A percentile compares a stretch with the other conserved stretches of the same genome.
phyloP scores from a whole-genome alignment of 2,797 vertebrate genomes.

The Lepus oiostolus region DNA sequence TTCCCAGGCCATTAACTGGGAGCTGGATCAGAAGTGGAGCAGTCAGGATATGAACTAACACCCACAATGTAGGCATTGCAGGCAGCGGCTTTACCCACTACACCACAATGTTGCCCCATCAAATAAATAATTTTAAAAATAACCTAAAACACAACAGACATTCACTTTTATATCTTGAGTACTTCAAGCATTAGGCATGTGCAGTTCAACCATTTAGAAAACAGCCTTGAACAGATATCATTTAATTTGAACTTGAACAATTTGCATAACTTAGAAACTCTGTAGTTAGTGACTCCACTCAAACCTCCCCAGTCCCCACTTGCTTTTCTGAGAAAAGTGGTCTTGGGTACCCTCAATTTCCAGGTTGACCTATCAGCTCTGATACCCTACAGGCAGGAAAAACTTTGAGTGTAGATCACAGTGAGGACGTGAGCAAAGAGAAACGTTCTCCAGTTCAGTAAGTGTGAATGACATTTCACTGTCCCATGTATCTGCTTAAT shows the following conservation, averaged over 20 bases:
- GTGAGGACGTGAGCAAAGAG: not conserved
- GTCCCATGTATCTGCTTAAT: not conserved
- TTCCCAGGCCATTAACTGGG: too few relatives aligned
- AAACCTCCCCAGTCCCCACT: not conserved
- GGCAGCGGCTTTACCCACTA: too few relatives aligned
- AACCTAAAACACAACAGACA: not conserved
- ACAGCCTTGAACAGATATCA: not conserved
- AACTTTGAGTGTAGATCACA: not conserved
- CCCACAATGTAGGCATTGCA: too few relatives aligned
- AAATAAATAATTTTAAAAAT: too few relatives aligned
- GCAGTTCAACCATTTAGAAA: not conserved
- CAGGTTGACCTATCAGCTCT: not conserved
- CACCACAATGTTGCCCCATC: too few relatives aligned
- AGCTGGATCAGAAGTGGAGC: too few relatives aligned
- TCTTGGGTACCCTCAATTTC: not conserved
- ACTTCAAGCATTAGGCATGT: not conserved
- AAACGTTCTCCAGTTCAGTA: not conserved
- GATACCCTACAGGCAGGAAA: not conserved
- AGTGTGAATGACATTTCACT: not conserved
- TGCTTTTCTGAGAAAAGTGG: not conserved
- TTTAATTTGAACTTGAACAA: slow-evolving; percentile 33
- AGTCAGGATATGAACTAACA: too few relatives aligned
- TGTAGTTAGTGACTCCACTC: not conserved
- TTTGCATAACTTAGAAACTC: slow-evolving; percentile 34
- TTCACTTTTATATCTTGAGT: not conserved